Evolutionary conservation across 2,113 vertebrate species (phyloP), one percentile per base, ranked within the genome.

Genomic region (Malurus melanocephalus): DNA sequence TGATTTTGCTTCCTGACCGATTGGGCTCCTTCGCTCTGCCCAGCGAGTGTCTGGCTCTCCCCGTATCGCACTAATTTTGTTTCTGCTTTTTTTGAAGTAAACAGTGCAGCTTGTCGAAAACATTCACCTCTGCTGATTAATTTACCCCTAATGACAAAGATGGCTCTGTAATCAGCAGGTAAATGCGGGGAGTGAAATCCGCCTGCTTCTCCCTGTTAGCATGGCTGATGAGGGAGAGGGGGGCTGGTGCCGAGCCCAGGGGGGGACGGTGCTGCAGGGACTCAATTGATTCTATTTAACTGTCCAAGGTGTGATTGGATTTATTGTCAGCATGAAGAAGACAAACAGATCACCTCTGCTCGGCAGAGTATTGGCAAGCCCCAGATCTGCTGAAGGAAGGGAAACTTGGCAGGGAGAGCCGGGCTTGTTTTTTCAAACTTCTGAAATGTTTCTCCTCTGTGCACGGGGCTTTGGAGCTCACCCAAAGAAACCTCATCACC

Each of bases 221-320:
- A 42, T 30, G 87, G 86, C 83, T 90, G 92, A 87, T 74, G 85
- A 91, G 80, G 86, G 83, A 92, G 92, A 55, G 62, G 69, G 49
- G 46, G 67, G 60, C 71, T 49, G 79, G 28, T 3, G 27, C 71
- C 0, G 4, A 78, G 88, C 79, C 2, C 42, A 62, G 87, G 78
- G 61, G 75, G 42, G 86, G 49, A 56, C 1, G 19, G 27, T 49
- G 78, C 82, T 68, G 90, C 84, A 38, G 68, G 88, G 60, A 74
- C 76, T 79, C 51, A 7, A 94, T 96, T 95, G 69, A 96, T 98
- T 98, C 96, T 96, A 96, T 98, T 98, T 98, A 98, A 97, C 97
- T 97, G 4, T 96, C 88, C 81, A 94, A 98, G 97, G 98, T 97
- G 97, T 94, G 97, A 98, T 97, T 97, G 91, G 96, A 98, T 98